Evolutionary conservation across 2,113 vertebrate species (phyloP).

Genomic region (Arvicanthis niloticus): DNA sequence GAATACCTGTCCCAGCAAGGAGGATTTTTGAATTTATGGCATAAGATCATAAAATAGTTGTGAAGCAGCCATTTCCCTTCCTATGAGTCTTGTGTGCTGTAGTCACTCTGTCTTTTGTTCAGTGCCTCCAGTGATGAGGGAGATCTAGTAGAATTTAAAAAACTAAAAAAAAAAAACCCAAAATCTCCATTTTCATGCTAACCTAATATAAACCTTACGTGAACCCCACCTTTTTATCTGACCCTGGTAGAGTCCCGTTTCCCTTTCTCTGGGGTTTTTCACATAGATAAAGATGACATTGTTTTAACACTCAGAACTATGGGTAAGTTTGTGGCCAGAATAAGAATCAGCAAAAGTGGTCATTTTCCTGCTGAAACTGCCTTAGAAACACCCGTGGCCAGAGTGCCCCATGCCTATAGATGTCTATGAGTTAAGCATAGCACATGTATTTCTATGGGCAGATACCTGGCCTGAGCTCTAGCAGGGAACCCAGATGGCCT

Average conservation of each 20-base stretch:
- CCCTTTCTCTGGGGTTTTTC: not conserved
- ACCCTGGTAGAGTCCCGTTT: not conserved
- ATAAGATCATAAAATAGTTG: not conserved
- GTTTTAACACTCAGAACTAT: not conserved
- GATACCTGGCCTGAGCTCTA: not conserved
- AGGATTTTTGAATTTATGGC: not conserved
- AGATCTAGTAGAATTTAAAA: not conserved
- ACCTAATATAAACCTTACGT: not conserved
- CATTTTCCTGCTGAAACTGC: not conserved
- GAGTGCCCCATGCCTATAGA: not conserved
- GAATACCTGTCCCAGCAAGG: not conserved
- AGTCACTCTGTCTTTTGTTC: not conserved
- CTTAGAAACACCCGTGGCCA: not conserved
- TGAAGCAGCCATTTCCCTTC: slow-evolving; percentile 18
- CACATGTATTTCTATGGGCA: not conserved
- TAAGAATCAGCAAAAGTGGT: not conserved
- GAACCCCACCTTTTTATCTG: not conserved
- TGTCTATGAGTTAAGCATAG: too few species aligned
- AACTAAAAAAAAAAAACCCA: not conserved
- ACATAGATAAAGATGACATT: not conserved
- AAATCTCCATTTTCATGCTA: not conserved
- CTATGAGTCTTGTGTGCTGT: not conserved
- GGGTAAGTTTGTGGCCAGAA: not conserved
- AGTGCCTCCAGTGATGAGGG: not conserved
- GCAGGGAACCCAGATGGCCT: rapidly evolving